Evolutionary conservation across 2,888 invertebrate genomes (phyloP).

Genomic region (Agapostemon virescens): DNA sequence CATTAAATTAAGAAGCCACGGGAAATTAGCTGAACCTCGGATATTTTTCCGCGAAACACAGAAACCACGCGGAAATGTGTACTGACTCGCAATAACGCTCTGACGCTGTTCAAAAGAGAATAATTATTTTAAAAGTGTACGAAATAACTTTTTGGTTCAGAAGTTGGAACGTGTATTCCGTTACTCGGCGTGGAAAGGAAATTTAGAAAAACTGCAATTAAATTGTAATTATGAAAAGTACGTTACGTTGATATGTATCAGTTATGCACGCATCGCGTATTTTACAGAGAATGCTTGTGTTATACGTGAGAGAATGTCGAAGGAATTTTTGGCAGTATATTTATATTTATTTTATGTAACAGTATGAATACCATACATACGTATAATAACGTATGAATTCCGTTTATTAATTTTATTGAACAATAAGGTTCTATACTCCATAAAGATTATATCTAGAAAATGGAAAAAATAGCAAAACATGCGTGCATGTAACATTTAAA

Average conservation of each 20-base stretch:
- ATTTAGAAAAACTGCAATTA: too few species aligned
- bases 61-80: neutral
- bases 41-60: slow-evolving; percentile 1
- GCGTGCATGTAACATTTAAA: too few species aligned
- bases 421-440: too few species aligned
- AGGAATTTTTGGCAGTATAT: too few species aligned
- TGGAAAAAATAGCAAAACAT: too few species aligned
- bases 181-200: neutral
- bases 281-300: too few species aligned
- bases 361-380: too few species aligned
- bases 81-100: neutral
- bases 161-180: neutral
- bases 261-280: neutral
- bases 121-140: neutral
- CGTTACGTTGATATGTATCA: neutral
- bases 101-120: neutral
- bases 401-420: too few species aligned
- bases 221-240: neutral
- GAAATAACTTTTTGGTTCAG: neutral
- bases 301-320: too few species aligned
- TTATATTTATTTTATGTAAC: too few species aligned
- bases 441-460: too few species aligned
- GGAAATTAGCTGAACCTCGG: slow-evolving; percentile 33
- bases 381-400: too few species aligned
- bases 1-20: slow-evolving; percentile 47